Evolutionary conservation across 2,888 invertebrate genomes (phyloP), one percentile per base, ranked within the genome.

Genomic region (Ceriagrion tenellum): DNA sequence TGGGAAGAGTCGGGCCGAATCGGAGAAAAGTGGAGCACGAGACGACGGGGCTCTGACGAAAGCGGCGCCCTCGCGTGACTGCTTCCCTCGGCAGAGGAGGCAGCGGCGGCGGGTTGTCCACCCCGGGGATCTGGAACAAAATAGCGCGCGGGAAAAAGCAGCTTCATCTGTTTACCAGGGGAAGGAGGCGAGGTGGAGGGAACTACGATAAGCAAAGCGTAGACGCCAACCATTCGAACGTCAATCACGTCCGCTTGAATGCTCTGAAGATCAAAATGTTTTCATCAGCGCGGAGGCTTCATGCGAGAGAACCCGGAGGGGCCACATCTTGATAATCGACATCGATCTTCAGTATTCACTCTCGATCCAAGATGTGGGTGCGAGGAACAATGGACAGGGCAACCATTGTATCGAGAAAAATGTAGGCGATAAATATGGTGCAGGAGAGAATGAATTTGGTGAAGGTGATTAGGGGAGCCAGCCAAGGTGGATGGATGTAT

Each of bases 1-100:
- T n/a, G 6, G 91, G 63, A 35, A 56, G 16, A 16, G 26, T 12
- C 26, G n/a, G 90, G 90, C 90, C 59, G 20, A 90, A 91, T 59
- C 55, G n/a, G 8, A 13, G 30, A 91, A 63, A 69, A 55, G 89
- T 89, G 55, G 88, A 89, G 89, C 89, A 89, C 35, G 40, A 91
- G 91, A 63, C 59, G 91, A 91, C 47, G 55, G 13, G 81, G 81
- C 81, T 35, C 26, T 74, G 93, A 93, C 93, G 74, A 93, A 93
- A 74, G 40, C 26, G 91, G n/a, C 47, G 69, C 69, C 35, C 69
- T 93, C 69, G 93, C 93, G 93, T 93, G 93, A 93, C 93, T 91
- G 91, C 30, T 63, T 91, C 40, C 47, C 89, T 12, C 55, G 93
- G 18, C 10, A 40, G 47, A 47, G 47, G 35, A 55, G 63, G 40